Evolutionary conservation across 2,888 invertebrate genomes (phyloP).

Genomic region (Nephrotoma guestfalica): DNA sequence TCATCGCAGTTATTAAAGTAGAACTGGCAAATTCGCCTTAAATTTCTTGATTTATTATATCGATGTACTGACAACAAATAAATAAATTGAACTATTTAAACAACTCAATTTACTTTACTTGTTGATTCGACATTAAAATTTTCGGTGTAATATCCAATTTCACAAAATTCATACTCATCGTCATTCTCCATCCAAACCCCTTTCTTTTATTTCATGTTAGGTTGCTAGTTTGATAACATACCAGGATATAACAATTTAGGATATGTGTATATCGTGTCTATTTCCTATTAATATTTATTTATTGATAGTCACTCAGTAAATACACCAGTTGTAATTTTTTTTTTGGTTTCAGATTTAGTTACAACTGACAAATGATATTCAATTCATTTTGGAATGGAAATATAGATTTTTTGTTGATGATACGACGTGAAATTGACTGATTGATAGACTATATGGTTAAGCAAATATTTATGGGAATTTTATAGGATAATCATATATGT

Average conservation of each 20-base stretch:
- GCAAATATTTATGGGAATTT: not conserved
- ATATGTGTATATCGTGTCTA: constrained; percentile 1
- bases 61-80: not conserved
- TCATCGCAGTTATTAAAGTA: not conserved
- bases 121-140: not conserved
- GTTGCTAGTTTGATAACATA: not conserved
- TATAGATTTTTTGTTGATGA: not conserved
- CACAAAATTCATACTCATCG: not conserved
- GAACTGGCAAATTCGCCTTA: not conserved
- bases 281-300: not conserved
- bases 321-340: not conserved
- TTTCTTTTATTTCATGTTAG: not conserved
- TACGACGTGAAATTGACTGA: constrained; percentile 2
- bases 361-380: constrained; percentile 1
- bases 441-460: not conserved
- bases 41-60: not conserved
- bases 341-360: not conserved
- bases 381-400: not conserved
- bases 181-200: not conserved
- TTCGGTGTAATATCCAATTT: not conserved
- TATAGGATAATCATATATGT: not conserved
- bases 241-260: not conserved
- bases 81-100: not conserved
- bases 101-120: not conserved
- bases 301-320: not conserved